These are phyloP conservation scores for Nomada hirtipes DNA, from an alignment of 2,888 invertebrate genomes.

Conservation along the genomic window DNA sequence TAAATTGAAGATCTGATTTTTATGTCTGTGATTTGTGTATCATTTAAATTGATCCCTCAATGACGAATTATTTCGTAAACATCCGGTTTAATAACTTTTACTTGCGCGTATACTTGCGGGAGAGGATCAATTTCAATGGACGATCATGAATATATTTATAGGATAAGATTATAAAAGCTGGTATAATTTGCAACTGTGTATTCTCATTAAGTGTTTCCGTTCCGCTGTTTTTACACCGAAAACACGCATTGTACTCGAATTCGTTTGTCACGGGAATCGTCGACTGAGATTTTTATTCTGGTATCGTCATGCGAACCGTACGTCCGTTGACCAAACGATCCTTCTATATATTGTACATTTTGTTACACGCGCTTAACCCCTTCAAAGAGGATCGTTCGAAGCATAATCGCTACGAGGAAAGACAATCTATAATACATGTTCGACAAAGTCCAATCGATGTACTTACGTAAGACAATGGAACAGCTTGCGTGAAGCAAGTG, in stretches of 20 bases:
- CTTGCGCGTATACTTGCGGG: too few relatives aligned
- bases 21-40: background rate
- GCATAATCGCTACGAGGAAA: constrained; percentile 21
- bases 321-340: constrained; percentile 2
- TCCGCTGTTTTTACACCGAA: too few relatives aligned
- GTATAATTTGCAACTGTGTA: background rate
- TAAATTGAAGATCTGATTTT: background rate
- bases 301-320: background rate
- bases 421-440: constrained; percentile 39
- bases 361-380: constrained; percentile 14
- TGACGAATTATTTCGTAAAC: background rate
- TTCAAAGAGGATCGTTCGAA: constrained; percentile 14
- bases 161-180: too few relatives aligned
- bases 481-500: constrained; percentile 29
- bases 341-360: constrained; percentile 8
- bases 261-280: background rate
- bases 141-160: background rate
- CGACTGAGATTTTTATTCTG: background rate
- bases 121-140: background rate
- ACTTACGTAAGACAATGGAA: constrained; percentile 32
- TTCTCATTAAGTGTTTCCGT: background rate
- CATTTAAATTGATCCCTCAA: background rate
- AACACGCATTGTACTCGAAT: background rate
- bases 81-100: too few relatives aligned
- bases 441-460: constrained; percentile 38